These are phyloP conservation scores for Nyctibius bracteatus DNA, from an alignment of 2,113 vertebrate species.

Conservation along the genomic window DNA sequence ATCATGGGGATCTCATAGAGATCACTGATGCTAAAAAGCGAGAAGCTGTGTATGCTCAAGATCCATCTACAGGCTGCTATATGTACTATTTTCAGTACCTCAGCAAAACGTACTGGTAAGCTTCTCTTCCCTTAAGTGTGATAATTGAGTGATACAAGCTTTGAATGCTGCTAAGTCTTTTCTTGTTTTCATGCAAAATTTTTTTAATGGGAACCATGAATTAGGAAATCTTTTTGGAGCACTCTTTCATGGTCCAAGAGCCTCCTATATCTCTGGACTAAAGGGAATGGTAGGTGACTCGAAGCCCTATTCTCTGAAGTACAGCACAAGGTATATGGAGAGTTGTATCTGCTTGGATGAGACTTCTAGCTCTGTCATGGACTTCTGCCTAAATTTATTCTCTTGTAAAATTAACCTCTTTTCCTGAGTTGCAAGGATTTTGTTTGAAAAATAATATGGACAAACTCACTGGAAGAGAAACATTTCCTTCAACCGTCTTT, in stretches of 20 bases:
- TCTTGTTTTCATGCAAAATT: not conserved
- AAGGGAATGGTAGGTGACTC: not conserved
- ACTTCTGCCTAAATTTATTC: not conserved
- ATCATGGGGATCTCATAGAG: slow-evolving; percentile 94
- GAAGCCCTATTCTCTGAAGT: not conserved
- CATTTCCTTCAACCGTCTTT: not conserved
- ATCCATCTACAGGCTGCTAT: slow-evolving; percentile 93
- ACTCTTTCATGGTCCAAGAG: not conserved
- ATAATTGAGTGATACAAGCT: not conserved
- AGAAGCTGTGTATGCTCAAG: slow-evolving; percentile 85
- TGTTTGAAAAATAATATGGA: not conserved
- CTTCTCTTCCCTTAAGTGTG: not conserved
- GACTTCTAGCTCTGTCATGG: not conserved
- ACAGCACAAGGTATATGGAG: not conserved
- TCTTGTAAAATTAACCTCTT: not conserved
- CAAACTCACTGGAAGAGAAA: not conserved
- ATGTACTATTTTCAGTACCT: slow-evolving; percentile 98
- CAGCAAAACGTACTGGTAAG: slow-evolving; percentile 93
- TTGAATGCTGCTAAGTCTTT: not conserved
- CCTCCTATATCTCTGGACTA: not conserved
- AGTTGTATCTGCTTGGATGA: not conserved
- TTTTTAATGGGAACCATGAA: not conserved
- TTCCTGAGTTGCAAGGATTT: not conserved
- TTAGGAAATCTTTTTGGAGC: not conserved
- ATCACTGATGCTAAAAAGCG: slow-evolving; percentile 84